phyloP scores from a whole-genome alignment of 2,113 vertebrate genomes.

The Pristiophorus japonicus region DNA sequence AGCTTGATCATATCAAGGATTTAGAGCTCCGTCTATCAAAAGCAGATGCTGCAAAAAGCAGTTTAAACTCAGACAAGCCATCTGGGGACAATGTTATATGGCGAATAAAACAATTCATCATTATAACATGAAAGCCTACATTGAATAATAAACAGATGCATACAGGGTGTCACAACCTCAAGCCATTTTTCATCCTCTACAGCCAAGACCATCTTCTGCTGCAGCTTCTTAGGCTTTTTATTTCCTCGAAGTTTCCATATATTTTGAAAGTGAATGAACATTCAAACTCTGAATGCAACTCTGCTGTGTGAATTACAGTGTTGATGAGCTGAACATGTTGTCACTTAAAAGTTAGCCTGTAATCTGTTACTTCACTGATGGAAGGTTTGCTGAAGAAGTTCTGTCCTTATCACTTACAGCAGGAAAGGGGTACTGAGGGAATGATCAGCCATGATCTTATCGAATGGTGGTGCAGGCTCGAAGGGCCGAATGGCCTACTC shows the following conservation, averaged over 20 bases:
- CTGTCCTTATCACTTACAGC: neutral
- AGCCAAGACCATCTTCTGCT: neutral
- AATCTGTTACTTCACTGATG: neutral
- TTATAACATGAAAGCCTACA: constrained; percentile 72
- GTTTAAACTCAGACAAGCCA: constrained; percentile 57
- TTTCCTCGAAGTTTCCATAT: neutral
- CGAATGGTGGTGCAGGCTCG: too few relatives aligned
- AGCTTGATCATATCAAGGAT: neutral
- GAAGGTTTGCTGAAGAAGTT: neutral
- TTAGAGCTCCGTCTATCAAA: constrained; percentile 58
- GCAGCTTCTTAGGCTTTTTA: constrained; percentile 5
- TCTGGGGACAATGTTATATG: constrained; percentile 67
- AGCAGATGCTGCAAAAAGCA: constrained; percentile 72
- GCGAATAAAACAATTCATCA: constrained; percentile 72
- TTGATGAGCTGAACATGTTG: neutral
- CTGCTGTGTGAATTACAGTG: neutral
- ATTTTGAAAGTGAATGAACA: neutral
- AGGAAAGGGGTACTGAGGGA: too few relatives aligned
- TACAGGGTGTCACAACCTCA: constrained; percentile 66
- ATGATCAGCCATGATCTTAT: too few relatives aligned
- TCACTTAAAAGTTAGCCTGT: neutral
- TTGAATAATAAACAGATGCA: constrained; percentile 92
- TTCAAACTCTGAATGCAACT: neutral
- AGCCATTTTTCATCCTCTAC: constrained; percentile 56
- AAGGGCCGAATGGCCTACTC: too few relatives aligned